Evolutionary conservation across 2,797 vertebrate genomes (phyloP).

Genomic region (Argyrosomus regius): DNA sequence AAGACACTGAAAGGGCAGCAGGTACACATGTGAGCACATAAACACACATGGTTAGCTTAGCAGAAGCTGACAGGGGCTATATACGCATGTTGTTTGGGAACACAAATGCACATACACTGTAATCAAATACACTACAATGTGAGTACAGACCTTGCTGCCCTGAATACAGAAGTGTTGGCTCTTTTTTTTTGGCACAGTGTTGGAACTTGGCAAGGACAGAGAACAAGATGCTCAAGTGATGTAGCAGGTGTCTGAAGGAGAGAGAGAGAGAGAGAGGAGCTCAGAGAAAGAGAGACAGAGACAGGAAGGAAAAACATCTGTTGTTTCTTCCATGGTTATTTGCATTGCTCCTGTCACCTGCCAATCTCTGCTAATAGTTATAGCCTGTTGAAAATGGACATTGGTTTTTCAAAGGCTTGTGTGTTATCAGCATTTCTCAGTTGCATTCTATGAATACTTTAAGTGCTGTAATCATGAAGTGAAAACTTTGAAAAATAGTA

Average conservation of each 20-base stretch:
- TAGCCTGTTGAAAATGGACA: neutral
- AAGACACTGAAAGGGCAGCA: conserved; percentile 27
- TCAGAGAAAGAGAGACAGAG: conserved; percentile 8
- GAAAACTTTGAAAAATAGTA: neutral
- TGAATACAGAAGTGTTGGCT: conserved; percentile 67
- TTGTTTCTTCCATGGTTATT: conserved; percentile 37
- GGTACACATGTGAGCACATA: conserved; percentile 53
- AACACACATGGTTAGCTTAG: conserved; percentile 48
- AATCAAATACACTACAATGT: conserved; percentile 74
- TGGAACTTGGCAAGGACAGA: conserved; percentile 71
- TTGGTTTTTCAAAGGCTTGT: neutral
- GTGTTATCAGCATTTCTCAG: neutral
- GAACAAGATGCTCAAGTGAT: conserved; percentile 63
- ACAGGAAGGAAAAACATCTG: conserved; percentile 39
- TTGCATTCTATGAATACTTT: neutral
- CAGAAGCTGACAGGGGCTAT: conserved; percentile 24
- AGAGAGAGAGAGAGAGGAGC: conserved; percentile 1
- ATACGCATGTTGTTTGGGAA: conserved; percentile 39
- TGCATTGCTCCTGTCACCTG: conserved; percentile 41
- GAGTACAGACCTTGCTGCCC: conserved; percentile 61
- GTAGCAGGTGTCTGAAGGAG: conserved; percentile 57
- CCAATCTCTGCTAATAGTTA: conserved; percentile 15
- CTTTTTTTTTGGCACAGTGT: conserved; percentile 67
- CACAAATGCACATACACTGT: conserved; percentile 57
- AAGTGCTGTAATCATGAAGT: neutral